Evolutionary conservation across 1,140 invertebrate species (phyloP), one percentile per base, ranked within the genome.

Genomic region (Zaprionus kolodkinae): DNA sequence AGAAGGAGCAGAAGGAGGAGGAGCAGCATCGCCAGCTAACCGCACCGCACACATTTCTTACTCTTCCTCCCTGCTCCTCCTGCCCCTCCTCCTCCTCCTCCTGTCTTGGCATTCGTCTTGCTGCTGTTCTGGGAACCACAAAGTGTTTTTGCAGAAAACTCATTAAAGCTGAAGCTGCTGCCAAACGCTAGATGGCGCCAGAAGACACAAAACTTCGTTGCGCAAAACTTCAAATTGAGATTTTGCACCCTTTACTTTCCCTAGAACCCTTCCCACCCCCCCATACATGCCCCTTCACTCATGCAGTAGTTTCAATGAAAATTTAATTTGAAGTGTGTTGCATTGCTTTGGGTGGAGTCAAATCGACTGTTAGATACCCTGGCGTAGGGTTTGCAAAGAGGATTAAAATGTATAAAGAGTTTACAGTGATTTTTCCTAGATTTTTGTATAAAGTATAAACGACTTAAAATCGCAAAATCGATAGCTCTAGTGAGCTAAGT

Each of bases 161-260:
- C 68, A 71, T 71, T 71, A 71, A 54, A 57, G 64, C 48, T 38
- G 21, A 56, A 61, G 64, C 68, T 57, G 45, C 60, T 50, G 25
- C 40, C 40, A 15, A 45, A 50, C 40, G 17, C 36, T 63, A 74
- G 45, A 69, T 56, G 36, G 50, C 50, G 38, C 36, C 33, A 25
- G 21, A 43, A 21, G 15, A 38, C 36, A 50, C 36, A 17, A 54
- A 30, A 57, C 56, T 62, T 35, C 55, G 52, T 52, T 57, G 10
- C 56, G 10, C 57, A 57, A 68, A 64, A 54, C 43, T 62, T 60
- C 21, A 50, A 50, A 36, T 60, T 68, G 13, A 27, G 33, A 21
- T 59, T 72, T 43, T 64, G n/a, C 17, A 17, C 17, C 21, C 38
- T 50, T 15, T 13, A 43, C 40, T 10, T 15, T 6, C 0, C 40